Evolutionary conservation across 2,888 invertebrate genomes (phyloP), one percentile per base, ranked within the genome.

Genomic region (Mycalesis mineus): DNA sequence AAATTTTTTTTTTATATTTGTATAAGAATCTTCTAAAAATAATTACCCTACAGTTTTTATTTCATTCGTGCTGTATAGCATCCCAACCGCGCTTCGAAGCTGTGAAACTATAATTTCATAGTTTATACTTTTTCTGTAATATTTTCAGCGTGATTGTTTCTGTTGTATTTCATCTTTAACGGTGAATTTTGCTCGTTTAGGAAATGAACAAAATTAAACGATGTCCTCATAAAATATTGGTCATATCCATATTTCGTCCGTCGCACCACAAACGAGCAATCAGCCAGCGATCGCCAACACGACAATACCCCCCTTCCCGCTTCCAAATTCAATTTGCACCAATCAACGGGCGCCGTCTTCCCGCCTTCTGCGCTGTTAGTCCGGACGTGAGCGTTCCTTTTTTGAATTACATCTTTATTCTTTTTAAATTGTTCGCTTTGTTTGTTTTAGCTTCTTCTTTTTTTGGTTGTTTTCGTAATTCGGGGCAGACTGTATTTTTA

Each of bases 271-370:
- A 88, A 87, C 88, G 84, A 84, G 88, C 88, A 88, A 89, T 88
- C 88, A 88, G 88, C 82, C 82, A 86, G 76, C 86, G 87, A 89
- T 89, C 88, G 88, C 86, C 85, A 84, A 87, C 88, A 86, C 88
- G 87, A 87, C 88, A 87, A 87, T 84, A 81, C 83, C 77, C 78
- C 77, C 73, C 65, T 52, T 55, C 63, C 57, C 68, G 84, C 82
- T 85, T 82, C 86, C 88, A 88, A 88, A 89, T 86, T 86, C 88
- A 87, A 88, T 89, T 89, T 88, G 88, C 86, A 88, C 88, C 88
- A 89, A 89, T 89, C 88, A 89, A 85, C 85, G 83, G 73, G 78
- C 83, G 80, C 75, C 82, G 88, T 88, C 88, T 88, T 88, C 86
- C 88, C 88, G 88, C 88, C 86, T 87, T 82, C 80, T 74, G 80